Evolutionary conservation across 2,113 vertebrate species (phyloP).

Genomic region (Actenoides hombroni): DNA sequence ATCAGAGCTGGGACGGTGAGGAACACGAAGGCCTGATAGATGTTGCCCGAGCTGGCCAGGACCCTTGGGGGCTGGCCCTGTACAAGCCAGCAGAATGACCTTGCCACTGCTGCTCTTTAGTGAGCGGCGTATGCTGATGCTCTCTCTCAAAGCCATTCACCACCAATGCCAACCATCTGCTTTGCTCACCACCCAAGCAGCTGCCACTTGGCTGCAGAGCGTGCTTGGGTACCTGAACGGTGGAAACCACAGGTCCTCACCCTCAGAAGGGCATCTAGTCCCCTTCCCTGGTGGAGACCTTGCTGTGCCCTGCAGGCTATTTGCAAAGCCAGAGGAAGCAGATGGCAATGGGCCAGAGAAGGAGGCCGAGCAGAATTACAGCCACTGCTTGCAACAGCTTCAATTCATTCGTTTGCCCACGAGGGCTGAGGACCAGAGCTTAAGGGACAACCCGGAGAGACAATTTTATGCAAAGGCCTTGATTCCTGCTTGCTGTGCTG

Average conservation of each 20-base stretch:
- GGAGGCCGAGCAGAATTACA: neutral
- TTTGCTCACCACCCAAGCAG: neutral
- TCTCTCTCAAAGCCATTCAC: neutral
- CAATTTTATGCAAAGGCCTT: neutral
- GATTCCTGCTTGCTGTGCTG: neutral
- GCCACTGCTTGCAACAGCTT: neutral
- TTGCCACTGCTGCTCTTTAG: neutral
- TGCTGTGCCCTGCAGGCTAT: neutral
- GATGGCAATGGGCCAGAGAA: neutral
- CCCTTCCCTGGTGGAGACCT: neutral
- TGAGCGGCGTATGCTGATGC: neutral
- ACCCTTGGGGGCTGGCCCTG: neutral
- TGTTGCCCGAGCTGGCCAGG: neutral
- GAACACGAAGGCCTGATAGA: neutral
- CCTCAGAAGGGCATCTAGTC: neutral
- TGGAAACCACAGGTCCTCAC: neutral
- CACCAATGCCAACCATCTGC: neutral
- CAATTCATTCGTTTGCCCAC: neutral
- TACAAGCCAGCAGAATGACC: neutral
- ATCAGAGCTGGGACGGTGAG: fast-evolving
- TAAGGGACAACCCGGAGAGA: neutral
- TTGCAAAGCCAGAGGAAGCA: neutral
- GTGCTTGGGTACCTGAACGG: neutral
- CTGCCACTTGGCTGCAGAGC: neutral
- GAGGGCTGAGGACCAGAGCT: neutral